Conservation (phyloP, 2,113 vertebrate species). For the Orcinus orca region DNA sequence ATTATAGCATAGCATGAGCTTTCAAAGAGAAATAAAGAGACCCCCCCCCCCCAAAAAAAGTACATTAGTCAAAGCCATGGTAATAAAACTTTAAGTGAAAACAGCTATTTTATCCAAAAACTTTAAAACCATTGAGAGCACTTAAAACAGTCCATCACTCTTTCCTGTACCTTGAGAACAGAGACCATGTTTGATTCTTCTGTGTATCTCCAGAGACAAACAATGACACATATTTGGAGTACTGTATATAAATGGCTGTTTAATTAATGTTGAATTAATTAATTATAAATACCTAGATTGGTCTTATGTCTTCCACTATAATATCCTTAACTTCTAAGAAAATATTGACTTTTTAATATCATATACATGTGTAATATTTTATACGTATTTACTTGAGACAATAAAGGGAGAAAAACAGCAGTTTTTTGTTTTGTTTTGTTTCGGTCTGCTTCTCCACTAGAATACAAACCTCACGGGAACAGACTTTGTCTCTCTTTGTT, state of each 20-base stretch:
- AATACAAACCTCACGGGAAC: background rate
- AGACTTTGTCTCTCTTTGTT: background rate
- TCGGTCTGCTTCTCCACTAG: background rate
- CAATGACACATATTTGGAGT: background rate
- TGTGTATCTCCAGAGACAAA: background rate
- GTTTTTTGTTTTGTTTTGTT: background rate
- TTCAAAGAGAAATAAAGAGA: background rate
- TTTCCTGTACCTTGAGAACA: background rate
- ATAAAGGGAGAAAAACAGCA: background rate
- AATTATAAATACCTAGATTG: background rate
- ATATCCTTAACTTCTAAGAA: background rate
- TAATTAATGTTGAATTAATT: background rate
- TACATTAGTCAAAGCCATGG: background rate
- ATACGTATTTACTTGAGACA: background rate
- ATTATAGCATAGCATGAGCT: background rate
- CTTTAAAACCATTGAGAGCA: background rate
- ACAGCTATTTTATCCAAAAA: background rate
- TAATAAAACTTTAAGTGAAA: background rate
- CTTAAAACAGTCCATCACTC: background rate
- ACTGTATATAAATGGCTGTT: background rate
- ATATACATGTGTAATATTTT: background rate
- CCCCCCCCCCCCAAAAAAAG: background rate
- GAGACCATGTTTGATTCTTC: background rate
- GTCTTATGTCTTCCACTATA: background rate
- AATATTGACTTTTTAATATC: background rate